A percentile compares a stretch with the other conserved stretches of the same genome.
These are phyloP conservation scores for Saccopteryx leptura DNA, from an alignment of 2,113 vertebrate species.

Conservation along the genomic window DNA sequence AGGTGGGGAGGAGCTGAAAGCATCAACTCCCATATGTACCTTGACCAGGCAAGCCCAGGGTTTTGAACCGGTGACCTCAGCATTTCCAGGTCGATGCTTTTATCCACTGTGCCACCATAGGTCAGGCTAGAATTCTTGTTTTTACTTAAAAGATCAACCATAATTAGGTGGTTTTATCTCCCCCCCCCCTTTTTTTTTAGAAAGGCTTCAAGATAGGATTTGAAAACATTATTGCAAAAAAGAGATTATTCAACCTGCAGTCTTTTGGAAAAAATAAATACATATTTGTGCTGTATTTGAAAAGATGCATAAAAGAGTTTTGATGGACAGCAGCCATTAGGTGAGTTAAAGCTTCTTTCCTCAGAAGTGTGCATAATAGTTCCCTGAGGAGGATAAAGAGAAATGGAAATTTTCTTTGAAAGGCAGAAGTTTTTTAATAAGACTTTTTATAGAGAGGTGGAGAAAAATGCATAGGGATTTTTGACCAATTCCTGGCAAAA, in stretches of 20 bases:
- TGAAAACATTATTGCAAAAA: background rate
- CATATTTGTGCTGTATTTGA: background rate
- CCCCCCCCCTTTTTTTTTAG: background rate
- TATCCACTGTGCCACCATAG: too few species aligned
- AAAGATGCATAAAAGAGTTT: background rate
- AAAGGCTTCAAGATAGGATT: background rate
- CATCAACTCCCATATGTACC: too few species aligned
- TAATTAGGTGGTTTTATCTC: background rate
- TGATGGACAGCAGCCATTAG: background rate
- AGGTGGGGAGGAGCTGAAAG: too few species aligned
- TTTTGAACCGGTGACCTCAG: too few species aligned
- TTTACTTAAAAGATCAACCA: background rate
- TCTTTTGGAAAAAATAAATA: background rate
- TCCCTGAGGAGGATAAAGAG: background rate
- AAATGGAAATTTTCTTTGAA: constrained; percentile 9
- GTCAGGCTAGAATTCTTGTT: background rate
- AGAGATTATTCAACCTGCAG: background rate
- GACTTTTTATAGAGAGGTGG: background rate
- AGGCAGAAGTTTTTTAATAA: background rate
- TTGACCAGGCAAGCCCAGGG: too few species aligned
- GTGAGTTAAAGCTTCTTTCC: background rate
- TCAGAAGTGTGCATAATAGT: background rate
- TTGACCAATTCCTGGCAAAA: background rate
- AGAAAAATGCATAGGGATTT: constrained; percentile 7
- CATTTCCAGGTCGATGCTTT: too few species aligned